Evolutionary conservation across 2,797 vertebrate genomes (phyloP).

Genomic region (Psittacula derbiana): DNA sequence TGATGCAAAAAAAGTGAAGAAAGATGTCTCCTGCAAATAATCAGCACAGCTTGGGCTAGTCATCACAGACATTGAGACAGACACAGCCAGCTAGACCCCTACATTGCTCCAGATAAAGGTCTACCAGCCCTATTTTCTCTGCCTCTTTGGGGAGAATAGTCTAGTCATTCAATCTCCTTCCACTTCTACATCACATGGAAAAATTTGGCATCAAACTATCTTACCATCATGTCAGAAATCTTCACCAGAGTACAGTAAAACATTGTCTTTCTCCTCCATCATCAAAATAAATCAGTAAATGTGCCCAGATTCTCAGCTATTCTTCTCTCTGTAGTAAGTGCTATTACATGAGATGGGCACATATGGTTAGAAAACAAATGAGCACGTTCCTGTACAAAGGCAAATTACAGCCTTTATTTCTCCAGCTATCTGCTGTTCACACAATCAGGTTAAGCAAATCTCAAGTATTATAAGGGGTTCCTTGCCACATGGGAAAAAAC

Average conservation of each 20-base stretch:
- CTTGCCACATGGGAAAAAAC: not conserved
- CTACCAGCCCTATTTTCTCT: not conserved
- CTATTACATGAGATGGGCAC: not conserved
- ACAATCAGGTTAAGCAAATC: not conserved
- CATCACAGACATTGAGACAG: not conserved
- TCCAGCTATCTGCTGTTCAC: not conserved
- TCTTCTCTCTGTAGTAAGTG: not conserved
- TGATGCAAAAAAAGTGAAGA: not conserved
- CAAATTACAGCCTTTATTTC: not conserved
- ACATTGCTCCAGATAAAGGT: not conserved
- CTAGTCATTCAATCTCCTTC: not conserved
- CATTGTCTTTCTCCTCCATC: not conserved
- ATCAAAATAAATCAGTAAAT: not conserved
- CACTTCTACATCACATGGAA: not conserved
- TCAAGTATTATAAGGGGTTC: not conserved
- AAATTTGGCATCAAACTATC: not conserved
- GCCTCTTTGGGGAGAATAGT: not conserved
- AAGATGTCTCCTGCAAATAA: not conserved
- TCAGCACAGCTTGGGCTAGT: not conserved
- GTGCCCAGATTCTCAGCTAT: not conserved
- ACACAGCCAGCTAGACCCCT: not conserved
- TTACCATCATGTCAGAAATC: not conserved
- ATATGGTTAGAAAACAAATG: not conserved
- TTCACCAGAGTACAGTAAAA: not conserved
- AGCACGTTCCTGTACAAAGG: not conserved